A percentile compares a stretch with the other conserved stretches of the same genome.
Evolutionary conservation across 2,113 vertebrate genomes (phyloP).

Genomic region (Athene noctua): DNA sequence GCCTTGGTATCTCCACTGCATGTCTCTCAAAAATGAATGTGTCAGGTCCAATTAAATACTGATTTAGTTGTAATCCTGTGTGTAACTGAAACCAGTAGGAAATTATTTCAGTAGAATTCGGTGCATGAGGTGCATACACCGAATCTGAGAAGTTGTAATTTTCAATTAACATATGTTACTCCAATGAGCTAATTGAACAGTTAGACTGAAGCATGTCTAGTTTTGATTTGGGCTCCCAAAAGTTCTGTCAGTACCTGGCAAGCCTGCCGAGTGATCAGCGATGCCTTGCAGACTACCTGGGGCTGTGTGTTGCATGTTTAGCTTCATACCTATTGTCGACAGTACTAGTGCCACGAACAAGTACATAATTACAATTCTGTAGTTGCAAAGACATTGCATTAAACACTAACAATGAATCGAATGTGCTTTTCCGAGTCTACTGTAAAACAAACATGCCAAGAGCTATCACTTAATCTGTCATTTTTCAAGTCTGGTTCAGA

Average conservation of each 20-base stretch:
- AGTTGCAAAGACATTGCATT: not conserved
- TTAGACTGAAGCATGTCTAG: not conserved
- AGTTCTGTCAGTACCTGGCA: not conserved
- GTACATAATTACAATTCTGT: not conserved
- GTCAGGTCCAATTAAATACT: not conserved
- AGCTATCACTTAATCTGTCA: not conserved
- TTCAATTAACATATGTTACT: not conserved
- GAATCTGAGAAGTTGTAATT: not conserved
- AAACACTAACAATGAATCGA: not conserved
- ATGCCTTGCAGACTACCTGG: not conserved
- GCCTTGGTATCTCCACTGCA: not conserved
- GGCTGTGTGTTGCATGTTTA: not conserved
- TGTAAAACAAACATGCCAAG: not conserved
- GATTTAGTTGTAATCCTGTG: not conserved
- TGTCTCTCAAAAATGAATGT: not conserved
- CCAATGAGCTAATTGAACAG: not conserved
- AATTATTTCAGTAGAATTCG: not conserved
- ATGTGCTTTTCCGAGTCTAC: not conserved
- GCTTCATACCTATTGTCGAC: accelerated
- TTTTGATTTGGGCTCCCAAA: not conserved
- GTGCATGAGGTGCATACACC: too few relatives aligned
- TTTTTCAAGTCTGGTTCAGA: not conserved
- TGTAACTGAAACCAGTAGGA: not conserved
- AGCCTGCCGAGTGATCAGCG: not conserved
- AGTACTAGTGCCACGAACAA: not conserved